Percentiles rank a stretch among this genome's conserved stretches.
These are phyloP conservation scores for Cheilosia pagana DNA, from an alignment of 2,888 invertebrate species.

Conservation along the genomic window DNA sequence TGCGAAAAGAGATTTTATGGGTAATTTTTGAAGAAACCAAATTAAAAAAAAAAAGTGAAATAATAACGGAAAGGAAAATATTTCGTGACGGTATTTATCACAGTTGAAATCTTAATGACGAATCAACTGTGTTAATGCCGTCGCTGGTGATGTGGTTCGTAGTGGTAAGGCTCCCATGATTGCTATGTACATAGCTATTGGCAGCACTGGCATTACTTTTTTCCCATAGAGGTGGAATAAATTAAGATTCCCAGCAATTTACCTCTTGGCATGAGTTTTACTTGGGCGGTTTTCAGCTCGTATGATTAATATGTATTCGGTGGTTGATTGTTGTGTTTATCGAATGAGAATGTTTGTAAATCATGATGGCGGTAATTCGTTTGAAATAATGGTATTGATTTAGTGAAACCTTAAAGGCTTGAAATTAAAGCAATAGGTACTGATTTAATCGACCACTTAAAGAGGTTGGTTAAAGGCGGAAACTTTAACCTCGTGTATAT, in stretches of 20 bases:
- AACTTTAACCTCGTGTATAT: no score
- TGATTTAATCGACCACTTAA: no score
- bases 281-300: not conserved
- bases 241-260: constrained; percentile 20
- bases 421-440: no score
- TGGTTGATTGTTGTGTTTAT: not conserved
- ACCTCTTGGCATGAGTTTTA: not conserved
- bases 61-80: constrained; percentile 22
- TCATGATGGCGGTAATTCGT: no score
- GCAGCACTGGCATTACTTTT: constrained; percentile 28
- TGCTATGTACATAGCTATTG: constrained; percentile 24
- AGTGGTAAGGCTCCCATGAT: constrained; percentile 18
- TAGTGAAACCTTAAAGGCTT: no score
- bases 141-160: not conserved
- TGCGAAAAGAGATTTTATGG: not conserved
- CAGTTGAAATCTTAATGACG: constrained; percentile 32
- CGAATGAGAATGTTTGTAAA: no score
- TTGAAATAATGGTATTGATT: no score
- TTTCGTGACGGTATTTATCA: constrained; percentile 54
- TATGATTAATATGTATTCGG: not conserved
- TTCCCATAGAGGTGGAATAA: constrained; percentile 13
- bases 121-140: constrained; percentile 50
- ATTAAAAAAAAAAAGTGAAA: constrained; percentile 1
- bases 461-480: no score
- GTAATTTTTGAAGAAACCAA: not conserved